Evolutionary conservation across 2,797 vertebrate genomes (phyloP).

Genomic region (Hafferia zeledoni): DNA sequence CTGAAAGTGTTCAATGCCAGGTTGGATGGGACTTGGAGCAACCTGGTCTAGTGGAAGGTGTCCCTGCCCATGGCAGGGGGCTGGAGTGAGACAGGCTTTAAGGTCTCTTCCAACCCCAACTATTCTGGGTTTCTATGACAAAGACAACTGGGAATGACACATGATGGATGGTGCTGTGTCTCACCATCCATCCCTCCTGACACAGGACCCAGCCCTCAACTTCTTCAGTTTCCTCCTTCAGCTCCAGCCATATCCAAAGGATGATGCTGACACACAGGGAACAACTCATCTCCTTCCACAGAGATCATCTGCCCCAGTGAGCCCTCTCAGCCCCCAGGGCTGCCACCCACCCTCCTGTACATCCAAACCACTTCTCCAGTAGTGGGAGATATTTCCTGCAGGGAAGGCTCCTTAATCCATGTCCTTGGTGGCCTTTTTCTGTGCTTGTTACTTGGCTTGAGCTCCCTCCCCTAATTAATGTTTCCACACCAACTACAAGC

Average conservation of each 20-base stretch:
- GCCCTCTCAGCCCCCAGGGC: background rate
- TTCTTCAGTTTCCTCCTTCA: background rate
- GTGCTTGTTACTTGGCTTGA: fast-evolving
- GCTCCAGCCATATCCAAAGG: fast-evolving
- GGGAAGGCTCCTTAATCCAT: background rate
- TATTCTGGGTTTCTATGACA: fast-evolving
- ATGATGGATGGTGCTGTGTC: fast-evolving
- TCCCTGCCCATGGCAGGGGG: background rate
- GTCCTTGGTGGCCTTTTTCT: background rate
- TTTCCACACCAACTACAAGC: background rate
- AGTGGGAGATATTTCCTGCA: background rate
- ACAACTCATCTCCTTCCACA: fast-evolving
- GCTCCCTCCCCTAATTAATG: background rate
- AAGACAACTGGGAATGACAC: background rate
- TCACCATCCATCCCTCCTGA: too few species aligned
- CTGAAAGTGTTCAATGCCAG: background rate
- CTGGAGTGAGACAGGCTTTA: fast-evolving
- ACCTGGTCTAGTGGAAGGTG: fast-evolving
- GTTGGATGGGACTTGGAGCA: background rate
- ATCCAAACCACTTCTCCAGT: background rate
- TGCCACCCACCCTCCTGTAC: background rate
- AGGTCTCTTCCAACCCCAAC: background rate
- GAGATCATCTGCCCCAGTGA: fast-evolving
- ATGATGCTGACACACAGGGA: background rate
- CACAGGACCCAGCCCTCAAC: fast-evolving